Base-by-base conservation (phyloP, 2,888 invertebrate genomes). In the Hydrotaea cyrtoneurina region DNA sequence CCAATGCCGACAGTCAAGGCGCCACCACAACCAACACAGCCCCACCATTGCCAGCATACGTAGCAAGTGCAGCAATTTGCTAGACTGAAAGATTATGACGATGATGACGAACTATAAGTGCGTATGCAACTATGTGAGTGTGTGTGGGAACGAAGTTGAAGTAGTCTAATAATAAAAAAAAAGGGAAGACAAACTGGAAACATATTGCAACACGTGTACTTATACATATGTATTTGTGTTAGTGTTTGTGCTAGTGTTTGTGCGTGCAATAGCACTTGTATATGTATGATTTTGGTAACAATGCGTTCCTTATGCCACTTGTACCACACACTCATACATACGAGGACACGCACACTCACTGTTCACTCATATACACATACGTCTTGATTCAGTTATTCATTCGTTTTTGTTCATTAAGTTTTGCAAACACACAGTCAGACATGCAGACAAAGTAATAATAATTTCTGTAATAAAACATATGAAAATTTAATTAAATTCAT, bases 401-500 rank as follows among this genome's bases (percentile, higher is more conserved):
- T n/a, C n/a, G n/a, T 66, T 21, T 46, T 69, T n/a, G 21, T 69
- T 84, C 64, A 81, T 76, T 74, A 78, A 76, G 75, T 78, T 76
- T 31, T 77, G 19, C 11, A 36, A 72, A 74, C 23, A 13, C 10
- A 43, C 21, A 13, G 21, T 15, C 23, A 46, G 21, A 43, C 15
- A 0, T 69, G 69, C 46, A 46, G 26, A 23, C 59, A 26, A 26
- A 23, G 59, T 59, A 59, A 23, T 69, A 66, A 36, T n/a, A 62
- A 36, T 17, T 66, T 39, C 7, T 19, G 66, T 66, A 66, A 43
- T 66, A 69, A 69, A 69, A 69, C 69, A 39, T 43, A 69, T 69
- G 46, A 46, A 69, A 69, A 39, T 21, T 69, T 19, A 69, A 39
- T 69, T 46, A 46, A 43, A 7, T 69, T 69, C 23, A 69, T 69